Evolutionary conservation across 2,888 invertebrate genomes (phyloP), one percentile per base, ranked within the genome.

Genomic region (Eucera pruinosa): DNA sequence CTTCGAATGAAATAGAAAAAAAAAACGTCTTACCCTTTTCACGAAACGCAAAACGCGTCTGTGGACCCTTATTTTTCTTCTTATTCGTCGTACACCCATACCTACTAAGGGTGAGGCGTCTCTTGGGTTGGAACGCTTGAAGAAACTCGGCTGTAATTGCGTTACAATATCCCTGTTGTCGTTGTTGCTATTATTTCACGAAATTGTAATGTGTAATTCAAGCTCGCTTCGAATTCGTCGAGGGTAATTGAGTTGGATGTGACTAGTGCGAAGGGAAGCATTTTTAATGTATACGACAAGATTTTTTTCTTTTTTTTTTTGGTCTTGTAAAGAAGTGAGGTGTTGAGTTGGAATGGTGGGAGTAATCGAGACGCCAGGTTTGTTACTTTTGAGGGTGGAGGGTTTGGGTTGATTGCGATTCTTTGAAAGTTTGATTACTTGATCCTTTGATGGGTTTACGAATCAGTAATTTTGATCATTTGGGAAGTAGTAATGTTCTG

Each of bases 181-280:
- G n/a, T 65, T 47, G 33, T 64, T 61, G 43, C 50, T 50, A 43
- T 64, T 64, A 45, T 54, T 64, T 23, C 33, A 11, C 18, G 43
- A 52, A 20, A 50, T 58, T 58, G 58, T 69, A 58, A 58, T n/a
- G 58, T 45, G 70, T 58, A 60, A 69, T 58, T 72, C 58, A 23
- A 27, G 33, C 25, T n/a, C 52, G 39, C n/a, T 41, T 9, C 27
- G 23, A 48, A 48, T 48, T 33, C 47, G 45, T 39, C 25, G 61
- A 2, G 36, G 33, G 18, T 71, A 73, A 73, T 73, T 55, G 47
- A 55, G 61, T 39, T 20, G 60, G 55, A 70, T 48, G 58, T 52
- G 25, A 15, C 33, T 45, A 20, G 50, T 9, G 20, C 11, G 43
- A 9, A 36, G 20, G 20, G 41, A 45, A n/a, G 3, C 33, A 41